Base-by-base conservation (phyloP, 2,888 invertebrate genomes). In the Ectobius pallidus region DNA sequence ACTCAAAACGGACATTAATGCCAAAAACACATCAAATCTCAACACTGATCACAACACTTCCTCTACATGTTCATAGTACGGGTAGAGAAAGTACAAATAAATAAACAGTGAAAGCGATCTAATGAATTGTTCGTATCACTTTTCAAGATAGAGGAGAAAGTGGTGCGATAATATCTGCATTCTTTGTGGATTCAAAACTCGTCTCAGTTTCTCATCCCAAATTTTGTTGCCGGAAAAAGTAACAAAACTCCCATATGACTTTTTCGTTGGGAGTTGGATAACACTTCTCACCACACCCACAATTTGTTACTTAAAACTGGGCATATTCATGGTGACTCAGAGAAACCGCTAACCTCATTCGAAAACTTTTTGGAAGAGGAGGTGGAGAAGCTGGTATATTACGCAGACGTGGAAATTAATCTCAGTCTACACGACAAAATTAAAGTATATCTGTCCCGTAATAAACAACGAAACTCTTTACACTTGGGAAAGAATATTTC, bases 401-500 rank as follows among this genome's bases (percentile, higher is more conserved):
- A 18, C 52, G 18, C 52, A 52, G 58, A 32, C 58, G 30, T 20
- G 14, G 30, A 58, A 58, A 58, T 58, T 58, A 58, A 58, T 58
- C 58, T 16, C 32, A 32, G 30, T 58, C 58, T 30, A 30, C 32
- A 58, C 30, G 58, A 58, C 58, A 32, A 58, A 58, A 58, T 58
- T 58, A 58, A 58, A 58, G 58, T 58, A 30, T 58, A 58, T 58
- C 27, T 58, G 30, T 58, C 30, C 16, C 16, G 58, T 58, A 58
- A 58, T 58, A 58, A 58, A 58, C 58, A 58, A 58, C 58, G 4
- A 25, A n/a, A n/a, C 27, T 25, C 16, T 52, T 58, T 58, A 32
- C 58, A 32, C 58, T 58, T 16, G 58, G 58, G 30, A 58, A 58
- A 58, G 58, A 58, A 58, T 58, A 58, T 30, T 58, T 58, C n/a